Conservation (phyloP, 1,140 invertebrate species). For the Drosophila ohnishii region DNA sequence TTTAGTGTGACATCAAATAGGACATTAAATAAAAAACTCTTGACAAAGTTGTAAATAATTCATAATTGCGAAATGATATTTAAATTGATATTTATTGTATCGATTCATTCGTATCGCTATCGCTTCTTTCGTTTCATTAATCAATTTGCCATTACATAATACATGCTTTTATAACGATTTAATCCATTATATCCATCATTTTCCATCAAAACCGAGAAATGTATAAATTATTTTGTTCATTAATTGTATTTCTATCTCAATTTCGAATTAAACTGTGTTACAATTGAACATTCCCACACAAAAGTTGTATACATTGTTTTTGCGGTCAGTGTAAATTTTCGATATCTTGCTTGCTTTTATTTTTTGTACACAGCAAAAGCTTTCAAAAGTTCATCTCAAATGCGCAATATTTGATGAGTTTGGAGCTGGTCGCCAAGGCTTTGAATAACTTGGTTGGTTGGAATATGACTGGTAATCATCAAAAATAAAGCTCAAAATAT, state of each 20-base stretch:
- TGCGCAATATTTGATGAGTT: constrained; percentile 15
- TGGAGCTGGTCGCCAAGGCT: constrained; percentile 9
- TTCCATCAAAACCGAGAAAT: constrained; percentile 16
- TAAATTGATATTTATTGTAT: constrained; percentile 62
- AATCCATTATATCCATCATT: constrained; percentile 11
- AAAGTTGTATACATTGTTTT: constrained; percentile 27
- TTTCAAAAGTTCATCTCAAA: constrained; percentile 48
- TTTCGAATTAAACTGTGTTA: constrained; percentile 22
- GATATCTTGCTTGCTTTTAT: constrained; percentile 37
- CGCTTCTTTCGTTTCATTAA: constrained; percentile 39
- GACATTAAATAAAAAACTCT: constrained; percentile 12
- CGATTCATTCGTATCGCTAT: constrained; percentile 48
- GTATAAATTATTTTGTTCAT: constrained; percentile 32
- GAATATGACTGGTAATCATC: neutral
- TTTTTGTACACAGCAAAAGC: constrained; percentile 43
- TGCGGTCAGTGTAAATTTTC: constrained; percentile 42
- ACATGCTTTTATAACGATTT: constrained; percentile 48
- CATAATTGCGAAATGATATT: constrained; percentile 25
- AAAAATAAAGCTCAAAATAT: neutral
- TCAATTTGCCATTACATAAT: constrained; percentile 53
- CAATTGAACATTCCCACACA: constrained; percentile 24
- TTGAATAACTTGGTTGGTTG: constrained; percentile 33
- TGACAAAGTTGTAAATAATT: constrained; percentile 26
- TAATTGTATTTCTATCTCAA: constrained; percentile 35
- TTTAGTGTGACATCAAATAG: constrained; percentile 9